Conservation (phyloP, 2,888 invertebrate species). For the Ischnura elegans region DNA sequence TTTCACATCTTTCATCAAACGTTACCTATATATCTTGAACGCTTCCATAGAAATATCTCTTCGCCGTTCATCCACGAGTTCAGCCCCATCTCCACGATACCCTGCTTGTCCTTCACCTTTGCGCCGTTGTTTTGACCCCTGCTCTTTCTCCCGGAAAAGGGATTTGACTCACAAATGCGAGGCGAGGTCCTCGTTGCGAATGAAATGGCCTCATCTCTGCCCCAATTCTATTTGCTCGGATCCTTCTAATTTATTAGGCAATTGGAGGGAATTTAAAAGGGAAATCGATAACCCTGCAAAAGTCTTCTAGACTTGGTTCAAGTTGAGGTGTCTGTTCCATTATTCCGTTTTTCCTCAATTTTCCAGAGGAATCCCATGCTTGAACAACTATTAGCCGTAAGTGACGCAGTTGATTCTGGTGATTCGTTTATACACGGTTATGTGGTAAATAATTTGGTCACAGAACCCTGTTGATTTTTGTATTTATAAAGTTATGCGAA, state of each 20-base stretch:
- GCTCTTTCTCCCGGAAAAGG: background rate
- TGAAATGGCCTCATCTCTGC: background rate
- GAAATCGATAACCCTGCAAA: background rate
- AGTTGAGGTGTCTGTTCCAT: background rate
- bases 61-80: too few relatives aligned
- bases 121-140: background rate
- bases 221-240: background rate
- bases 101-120: background rate
- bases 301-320: background rate
- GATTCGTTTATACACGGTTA: too few relatives aligned
- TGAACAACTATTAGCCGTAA: too few relatives aligned
- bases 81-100: too few relatives aligned
- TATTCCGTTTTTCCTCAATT: background rate
- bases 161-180: background rate
- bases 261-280: background rate
- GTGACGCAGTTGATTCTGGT: too few relatives aligned
- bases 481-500: too few relatives aligned
- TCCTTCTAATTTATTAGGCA: background rate
- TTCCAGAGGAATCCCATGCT: background rate
- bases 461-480: too few relatives aligned
- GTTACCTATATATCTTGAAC: too few relatives aligned
- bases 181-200: background rate
- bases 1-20: too few relatives aligned
- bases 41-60: too few relatives aligned
- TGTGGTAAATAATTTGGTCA: too few relatives aligned